phyloP scores from a whole-genome alignment of 2,113 vertebrate genomes.

The Poecile atricapillus region DNA sequence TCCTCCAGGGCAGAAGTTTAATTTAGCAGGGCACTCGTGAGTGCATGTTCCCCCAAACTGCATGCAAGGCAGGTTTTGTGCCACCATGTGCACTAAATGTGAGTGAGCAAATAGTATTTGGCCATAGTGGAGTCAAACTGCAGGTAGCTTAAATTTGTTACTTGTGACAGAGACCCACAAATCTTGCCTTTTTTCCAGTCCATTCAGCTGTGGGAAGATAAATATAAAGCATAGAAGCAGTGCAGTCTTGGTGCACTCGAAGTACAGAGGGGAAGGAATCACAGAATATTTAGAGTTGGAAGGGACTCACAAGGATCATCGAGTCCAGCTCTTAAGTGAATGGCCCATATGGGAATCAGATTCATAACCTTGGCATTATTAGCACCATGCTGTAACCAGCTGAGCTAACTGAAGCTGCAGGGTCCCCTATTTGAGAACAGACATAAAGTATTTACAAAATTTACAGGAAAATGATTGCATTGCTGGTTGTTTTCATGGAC shows the following conservation, averaged over 20 bases:
- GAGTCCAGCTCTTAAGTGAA: neutral
- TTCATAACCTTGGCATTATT: neutral
- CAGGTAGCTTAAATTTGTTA: neutral
- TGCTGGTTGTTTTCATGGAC: neutral
- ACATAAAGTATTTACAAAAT: neutral
- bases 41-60: neutral
- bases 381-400: neutral
- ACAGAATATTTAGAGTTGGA: neutral
- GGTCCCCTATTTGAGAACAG: neutral
- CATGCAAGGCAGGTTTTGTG: neutral
- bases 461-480: neutral
- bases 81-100: neutral
- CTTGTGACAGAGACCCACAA: neutral
- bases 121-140: neutral
- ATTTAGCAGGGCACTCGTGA: neutral
- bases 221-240: neutral
- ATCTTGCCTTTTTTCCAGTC: neutral
- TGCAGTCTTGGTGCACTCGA: neutral
- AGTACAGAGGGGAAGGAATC: neutral
- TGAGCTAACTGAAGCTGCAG: neutral
- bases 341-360: neutral
- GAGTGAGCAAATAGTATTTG: neutral
- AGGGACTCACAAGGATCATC: neutral
- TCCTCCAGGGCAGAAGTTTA: neutral
- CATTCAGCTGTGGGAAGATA: neutral